Evolutionary conservation across 2,888 invertebrate species (phyloP).

Genomic region (Belgica antarctica): DNA sequence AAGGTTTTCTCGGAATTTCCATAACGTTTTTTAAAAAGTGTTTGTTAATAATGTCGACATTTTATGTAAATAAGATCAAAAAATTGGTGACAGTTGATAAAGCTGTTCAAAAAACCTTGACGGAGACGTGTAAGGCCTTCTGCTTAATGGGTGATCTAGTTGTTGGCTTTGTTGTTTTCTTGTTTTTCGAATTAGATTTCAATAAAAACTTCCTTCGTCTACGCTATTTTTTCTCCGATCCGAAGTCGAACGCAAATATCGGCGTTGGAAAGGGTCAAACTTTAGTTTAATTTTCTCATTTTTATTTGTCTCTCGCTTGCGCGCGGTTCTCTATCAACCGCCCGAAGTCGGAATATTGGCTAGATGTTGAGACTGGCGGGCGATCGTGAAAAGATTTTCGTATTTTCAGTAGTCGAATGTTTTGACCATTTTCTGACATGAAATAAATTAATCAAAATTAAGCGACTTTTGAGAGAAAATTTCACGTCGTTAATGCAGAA

Average conservation of each 20-base stretch:
- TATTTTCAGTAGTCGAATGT: conserved; percentile 23
- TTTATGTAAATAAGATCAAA: too few relatives aligned
- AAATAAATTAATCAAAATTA: not conserved
- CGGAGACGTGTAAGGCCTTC: conserved; percentile 23
- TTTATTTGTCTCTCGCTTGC: not conserved
- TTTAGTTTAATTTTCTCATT: too few relatives aligned
- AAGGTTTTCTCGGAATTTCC: not conserved
- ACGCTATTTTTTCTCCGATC: not conserved
- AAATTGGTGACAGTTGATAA: too few relatives aligned
- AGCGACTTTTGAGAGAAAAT: too few relatives aligned
- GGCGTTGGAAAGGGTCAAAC: too few relatives aligned
- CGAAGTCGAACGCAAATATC: not conserved
- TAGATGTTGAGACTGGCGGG: too few relatives aligned
- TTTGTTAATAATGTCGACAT: not conserved
- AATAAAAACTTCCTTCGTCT: conserved; percentile 8
- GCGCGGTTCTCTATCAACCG: not conserved
- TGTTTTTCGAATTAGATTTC: conserved; percentile 4
- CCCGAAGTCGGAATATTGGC: not conserved
- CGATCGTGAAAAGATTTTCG: conserved; percentile 20
- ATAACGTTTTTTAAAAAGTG: not conserved
- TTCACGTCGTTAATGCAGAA: too few relatives aligned
- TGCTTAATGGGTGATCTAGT: conserved; percentile 26
- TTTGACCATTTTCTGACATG: conserved; percentile 14
- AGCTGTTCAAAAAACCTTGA: conserved; percentile 6
- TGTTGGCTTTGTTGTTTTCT: too few relatives aligned